Percentiles rank a stretch among this genome's conserved stretches.
Evolutionary conservation across 2,113 vertebrate genomes (phyloP).

Genomic region (Mormyrus lacerda): DNA sequence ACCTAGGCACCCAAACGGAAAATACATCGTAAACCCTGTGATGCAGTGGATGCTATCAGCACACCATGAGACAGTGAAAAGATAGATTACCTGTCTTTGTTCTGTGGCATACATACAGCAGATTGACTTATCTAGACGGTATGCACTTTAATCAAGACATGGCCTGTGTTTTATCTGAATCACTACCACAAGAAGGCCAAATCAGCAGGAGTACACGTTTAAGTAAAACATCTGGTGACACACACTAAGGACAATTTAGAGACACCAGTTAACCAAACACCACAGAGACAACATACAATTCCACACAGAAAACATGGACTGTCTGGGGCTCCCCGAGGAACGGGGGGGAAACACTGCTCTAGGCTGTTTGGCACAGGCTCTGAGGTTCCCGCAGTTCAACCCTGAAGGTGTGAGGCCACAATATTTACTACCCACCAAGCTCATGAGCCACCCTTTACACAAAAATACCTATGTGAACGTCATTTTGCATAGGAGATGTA

Average conservation of each 20-base stretch:
- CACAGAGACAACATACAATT: not conserved
- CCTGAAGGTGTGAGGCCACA: not conserved
- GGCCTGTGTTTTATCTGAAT: not conserved
- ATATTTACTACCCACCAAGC: not conserved
- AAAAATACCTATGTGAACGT: not conserved
- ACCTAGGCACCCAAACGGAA: not conserved
- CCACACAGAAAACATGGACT: not conserved
- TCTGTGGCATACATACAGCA: not conserved
- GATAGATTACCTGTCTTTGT: not conserved
- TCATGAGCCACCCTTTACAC: not conserved
- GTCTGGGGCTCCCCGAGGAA: too few relatives aligned
- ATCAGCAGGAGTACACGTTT: not conserved
- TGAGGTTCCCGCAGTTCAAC: not conserved
- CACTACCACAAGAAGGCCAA: not conserved
- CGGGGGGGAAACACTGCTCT: too few relatives aligned
- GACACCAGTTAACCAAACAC: not conserved
- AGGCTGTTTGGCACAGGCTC: not conserved
- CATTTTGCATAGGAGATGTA: not conserved
- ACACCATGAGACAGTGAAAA: not conserved
- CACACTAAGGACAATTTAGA: not conserved
- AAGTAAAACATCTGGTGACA: not conserved
- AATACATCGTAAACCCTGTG: not conserved
- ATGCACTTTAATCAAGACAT: not conserved
- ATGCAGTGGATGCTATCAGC: not conserved
- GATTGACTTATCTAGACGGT: not conserved